Base-by-base conservation (phyloP, 2,797 vertebrate species). In the Sardinella longiceps region DNA sequence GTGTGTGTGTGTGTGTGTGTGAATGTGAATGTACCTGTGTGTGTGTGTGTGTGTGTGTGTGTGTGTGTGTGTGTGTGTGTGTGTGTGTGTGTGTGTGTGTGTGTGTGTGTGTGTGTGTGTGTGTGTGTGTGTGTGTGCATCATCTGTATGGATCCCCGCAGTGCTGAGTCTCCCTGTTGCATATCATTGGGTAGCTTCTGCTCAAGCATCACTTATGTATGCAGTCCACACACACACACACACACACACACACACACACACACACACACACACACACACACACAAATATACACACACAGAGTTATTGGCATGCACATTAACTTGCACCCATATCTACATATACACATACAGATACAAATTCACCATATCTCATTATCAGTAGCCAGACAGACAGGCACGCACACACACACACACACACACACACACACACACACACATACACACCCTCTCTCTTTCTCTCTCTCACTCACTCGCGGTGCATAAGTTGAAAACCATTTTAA, bases 311-410 rank as follows among this genome's bases (percentile, higher is more conserved):
- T 37, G n/a, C 51, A n/a, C n/a, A 58, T 60, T 60, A 88, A 83
- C 83, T 80, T n/a, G 11, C 25, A 39, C 11, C 1, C 84, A 53
- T 23, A 81, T 80, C 80, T 74, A 81, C 89, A 84, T 89, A 25
- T 23, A 60, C 58, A 25, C 58, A 60, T 23, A 60, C 58, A 60
- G 84, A 90, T 85, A 77, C 63, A 7, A 39, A 87, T 83, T 28
- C 83, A 86, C 83, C 6, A 25, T 15, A 70, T 33, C 63, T 33
- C 30, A 70, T 11, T 12, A 11, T 30, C 28, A 70, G 30, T 70
- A 33, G 28, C 33, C 63, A 70, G 12, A 33, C 30, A 66, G 45
- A 87, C 20, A 33, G 70, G 43, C 30, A 45, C 45, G 58, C 39
- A 80, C 15, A 53, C 51, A 53, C 18, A 53, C 3, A 28, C 63